Evolutionary conservation across 2,113 vertebrate genomes (phyloP), one percentile per base, ranked within the genome.

Genomic region (Cacatua alba): DNA sequence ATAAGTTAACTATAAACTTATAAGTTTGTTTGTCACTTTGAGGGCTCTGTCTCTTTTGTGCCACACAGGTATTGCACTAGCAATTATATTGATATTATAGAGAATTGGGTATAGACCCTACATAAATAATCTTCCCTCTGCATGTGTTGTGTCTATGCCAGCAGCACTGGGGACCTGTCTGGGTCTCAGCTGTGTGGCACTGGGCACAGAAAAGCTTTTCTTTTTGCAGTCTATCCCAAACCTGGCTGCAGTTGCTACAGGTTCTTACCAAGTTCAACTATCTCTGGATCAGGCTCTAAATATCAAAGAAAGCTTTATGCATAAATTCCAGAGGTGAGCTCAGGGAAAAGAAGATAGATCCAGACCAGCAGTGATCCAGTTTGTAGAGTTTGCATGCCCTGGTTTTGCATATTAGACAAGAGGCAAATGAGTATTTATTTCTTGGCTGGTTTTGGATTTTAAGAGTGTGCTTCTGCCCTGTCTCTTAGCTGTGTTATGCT

Each of bases 141-240:
- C 10, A 2, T 0, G 1, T 75, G 10, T 28, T 35, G 7, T 9
- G n/a, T 26, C 6, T 7, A 7, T 3, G 3, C 16, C 1, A 0
- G 20, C 33, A 55, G 26, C 0, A 0, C 64, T 15, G 18, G 37
- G 26, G 10, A 26, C 21, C 15, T 44, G 13, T 5, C 51, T 46
- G 55, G 7, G 9, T 41, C 57, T 33, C 20, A 6, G 6, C 7
- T 20, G 13, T 13, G 2, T 5, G 11, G 39, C 53, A 14, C 52
- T 11, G 37, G 23, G 41, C 31, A 49, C 28, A 85, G 46, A 72
- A 82, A 53, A 23, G 23, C 13, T 69, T 82, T 69, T 69, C 8
- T 13, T 28, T 59, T 31, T 59, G 31, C 17, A 77, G 21, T 35
- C 20, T 2, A 4, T 44, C 63, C 53, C 49, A 67, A 46, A 53